Base-by-base conservation (phyloP, 2,797 vertebrate genomes). In the Hirundo rustica region DNA sequence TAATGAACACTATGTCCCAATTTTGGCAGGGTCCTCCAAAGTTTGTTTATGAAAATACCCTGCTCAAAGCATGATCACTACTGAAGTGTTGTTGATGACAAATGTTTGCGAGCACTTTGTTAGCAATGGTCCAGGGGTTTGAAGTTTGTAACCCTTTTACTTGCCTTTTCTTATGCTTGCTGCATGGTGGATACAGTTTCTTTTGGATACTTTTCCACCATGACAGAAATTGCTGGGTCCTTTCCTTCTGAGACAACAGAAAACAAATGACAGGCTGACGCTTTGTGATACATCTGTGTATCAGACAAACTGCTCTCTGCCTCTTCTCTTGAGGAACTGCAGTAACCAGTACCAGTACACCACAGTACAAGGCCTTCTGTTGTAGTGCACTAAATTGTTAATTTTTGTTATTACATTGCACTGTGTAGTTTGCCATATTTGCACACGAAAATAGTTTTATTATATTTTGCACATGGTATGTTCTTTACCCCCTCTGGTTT, bases 291-390 rank as follows among this genome's bases (percentile, higher is more conserved):
- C 13, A 9, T 10, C 7, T 62, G 5, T 51, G 36, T 42, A 30
- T 54, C 10, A 42, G 36, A 61, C 0, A 0, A 47, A 36, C 15
- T 54, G 26, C 11, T 44, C 15, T n/a, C 21, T 5, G 2, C n/a
- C 27, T 62, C n/a, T 66, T 58, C 14, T 74, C 9, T 58, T 67
- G 27, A 78, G 13, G 15, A 76, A 23, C 11, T 36, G 7, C 36
- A 79, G 10, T 11, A 53, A 75, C 10, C 18, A 45, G 47, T 65
- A 15, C 25, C 26, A 64, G 36, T n/a, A 22, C 19, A 38, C 4
- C 4, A 16, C n/a, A 20, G 12, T 7, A 18, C 22, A 79, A 79
- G 21, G 12, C 11, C 8, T 91, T 38, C 38, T 38, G 38, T 12
- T 38, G 38, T 38, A 38, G 38, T 38, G 38, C 38, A 38, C 38